Evolutionary conservation across 2,113 vertebrate species (phyloP), one percentile per base, ranked within the genome.

Genomic region (Entosphenus tridentatus): DNA sequence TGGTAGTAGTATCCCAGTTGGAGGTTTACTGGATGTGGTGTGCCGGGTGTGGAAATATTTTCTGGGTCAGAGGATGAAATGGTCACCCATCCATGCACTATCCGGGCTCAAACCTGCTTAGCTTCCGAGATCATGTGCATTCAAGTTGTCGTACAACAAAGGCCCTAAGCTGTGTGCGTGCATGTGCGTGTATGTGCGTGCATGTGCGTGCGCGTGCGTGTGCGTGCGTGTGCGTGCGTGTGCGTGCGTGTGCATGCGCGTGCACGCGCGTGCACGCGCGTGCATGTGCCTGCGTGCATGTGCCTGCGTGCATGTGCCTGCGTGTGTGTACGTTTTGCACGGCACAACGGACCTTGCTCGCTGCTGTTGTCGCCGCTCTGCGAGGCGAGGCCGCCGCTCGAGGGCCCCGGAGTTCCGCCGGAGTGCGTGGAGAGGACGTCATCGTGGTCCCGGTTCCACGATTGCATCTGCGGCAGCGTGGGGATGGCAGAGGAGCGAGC

Each of bases 341-440:
- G 39, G 39, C 39, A 39, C 39, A 39, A 39, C 39, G 39, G 39
- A 98, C 90, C 92, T 85, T 96, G 93, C 79, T 96, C 90, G 72
- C 93, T 98, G 85, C 92, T 96, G 83, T 98, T 98, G 80, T 98
- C 92, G 10, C 93, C 93, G 2, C 93, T 98, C 82, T 98, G 93
- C 3, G 93, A 98, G 68, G 92, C 96, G 76, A 96, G 93, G 75
- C 93, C 92, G 3, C 93, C 92, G 3, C 93, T 96, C 79, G 93
- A 98, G 14, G 93, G 93, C 14, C 93, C 92, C 0, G 93, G 93
- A 17, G 92, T 98, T 71, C 93, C 92, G 72, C 92, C 93, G 0
- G 93, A 96, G 72, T 89, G 92, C 1, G 89, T 98, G 3, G 93
- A 98, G 1, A 90, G 91, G 0, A 92, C 92, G 80, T 98, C 93